Evolutionary conservation across 1,140 invertebrate species (phyloP).

Genomic region (Lutraria rhynchaena): DNA sequence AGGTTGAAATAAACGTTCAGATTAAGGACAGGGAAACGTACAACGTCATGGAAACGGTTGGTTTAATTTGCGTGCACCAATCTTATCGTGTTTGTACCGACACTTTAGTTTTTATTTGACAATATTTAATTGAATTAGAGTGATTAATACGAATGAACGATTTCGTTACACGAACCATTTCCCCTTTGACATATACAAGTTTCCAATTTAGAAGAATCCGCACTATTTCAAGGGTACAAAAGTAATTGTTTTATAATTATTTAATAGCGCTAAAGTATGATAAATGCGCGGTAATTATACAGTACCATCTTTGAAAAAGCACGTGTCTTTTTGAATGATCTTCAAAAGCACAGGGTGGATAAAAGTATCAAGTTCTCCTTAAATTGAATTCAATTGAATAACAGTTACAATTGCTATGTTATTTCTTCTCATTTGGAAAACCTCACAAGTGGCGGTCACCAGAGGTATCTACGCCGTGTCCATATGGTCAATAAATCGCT

Average conservation of each 20-base stretch:
- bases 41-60: too few species aligned
- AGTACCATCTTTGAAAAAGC: slow-evolving; percentile 15
- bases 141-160: too few species aligned
- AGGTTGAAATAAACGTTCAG: too few species aligned
- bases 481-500: slow-evolving; percentile 39
- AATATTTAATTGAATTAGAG: too few species aligned
- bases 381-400: slow-evolving; percentile 30
- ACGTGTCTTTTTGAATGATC: slow-evolving; percentile 31
- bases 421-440: slow-evolving; percentile 1
- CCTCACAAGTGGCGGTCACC: slow-evolving; percentile 42
- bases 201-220: not conserved
- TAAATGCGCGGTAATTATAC: slow-evolving; percentile 37
- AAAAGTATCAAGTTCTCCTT: slow-evolving; percentile 18
- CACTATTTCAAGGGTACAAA: slow-evolving; percentile 10
- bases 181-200: not conserved
- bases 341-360: slow-evolving; percentile 24
- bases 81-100: too few species aligned
- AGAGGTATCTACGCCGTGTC: not conserved
- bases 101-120: too few species aligned
- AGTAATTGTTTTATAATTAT: slow-evolving; percentile 47
- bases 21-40: too few species aligned
- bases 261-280: slow-evolving; percentile 50
- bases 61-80: too few species aligned
- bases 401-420: slow-evolving; percentile 15
- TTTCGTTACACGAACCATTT: too few species aligned